Base-by-base conservation (phyloP, 2,888 invertebrate genomes). In the Polyommatus icarus region DNA sequence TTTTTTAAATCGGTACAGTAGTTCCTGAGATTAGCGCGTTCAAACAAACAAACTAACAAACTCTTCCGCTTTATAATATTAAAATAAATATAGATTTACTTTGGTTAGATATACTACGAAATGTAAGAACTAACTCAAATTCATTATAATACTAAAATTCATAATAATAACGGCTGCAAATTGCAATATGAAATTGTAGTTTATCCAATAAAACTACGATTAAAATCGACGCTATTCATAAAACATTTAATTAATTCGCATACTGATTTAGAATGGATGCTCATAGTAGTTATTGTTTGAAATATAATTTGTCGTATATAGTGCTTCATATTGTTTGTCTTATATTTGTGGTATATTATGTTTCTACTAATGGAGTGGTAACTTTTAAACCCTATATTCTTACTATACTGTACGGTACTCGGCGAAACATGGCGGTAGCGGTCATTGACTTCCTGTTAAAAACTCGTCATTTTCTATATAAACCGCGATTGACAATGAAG, bases 301-400 rank as follows among this genome's bases (percentile, higher is more conserved):
- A 61, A 67, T 67, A 24, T 8, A 24, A 18, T 18, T 50, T 73
- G 8, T 40, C 20, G 15, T 50, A 8, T 67, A 12, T 29, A 61
- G 10, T 59, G 36, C 15, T 61, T 59, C 20, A 59, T 4, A 29
- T 61, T 24, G 12, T 61, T 76, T n/a, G 15, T 24, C 3, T 32
- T 1, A 12, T 1, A 5, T 15, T 15, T 29, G 29, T 29, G 24
- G 20, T 6, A 67, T 32, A 29, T 29, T 29, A 32, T 76, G 10
- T n/a, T 6, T 61, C 32, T 4, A 32, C 20, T 72, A 93, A 92
- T 90, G 88, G 12, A 89, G 91, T 29, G 93, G 89, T 79, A 87
- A 67, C 29, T 32, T 67, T 15, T 6, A 15, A 15, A 20, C 24
- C 10, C n/a, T n/a, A 59, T 12, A 24, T 12, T 61, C 10, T 12